phyloP scores from a whole-genome alignment of 2,113 vertebrate species.

The Castor canadensis region DNA sequence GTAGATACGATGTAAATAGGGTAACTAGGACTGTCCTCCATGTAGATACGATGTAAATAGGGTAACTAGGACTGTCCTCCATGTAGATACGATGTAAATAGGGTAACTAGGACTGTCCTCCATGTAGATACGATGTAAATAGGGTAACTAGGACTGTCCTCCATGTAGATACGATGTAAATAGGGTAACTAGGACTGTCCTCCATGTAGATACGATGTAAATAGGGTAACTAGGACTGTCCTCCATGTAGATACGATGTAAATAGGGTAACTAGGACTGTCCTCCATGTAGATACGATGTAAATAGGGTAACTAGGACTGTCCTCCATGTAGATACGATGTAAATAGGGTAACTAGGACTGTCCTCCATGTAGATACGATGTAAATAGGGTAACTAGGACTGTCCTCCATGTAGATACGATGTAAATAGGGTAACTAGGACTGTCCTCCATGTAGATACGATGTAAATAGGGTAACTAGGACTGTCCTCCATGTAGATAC shows the following conservation, averaged over 20 bases:
- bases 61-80: rapidly evolving
- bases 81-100: background rate
- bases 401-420: background rate
- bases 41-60: background rate
- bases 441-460: background rate
- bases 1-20: background rate
- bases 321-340: background rate
- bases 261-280: too few species aligned
- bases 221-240: too few species aligned
- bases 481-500: background rate
- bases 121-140: background rate
- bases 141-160: background rate
- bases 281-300: background rate
- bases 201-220: background rate
- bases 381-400: too few species aligned
- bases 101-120: background rate
- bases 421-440: too few species aligned
- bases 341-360: too few species aligned
- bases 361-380: background rate
- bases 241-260: background rate
- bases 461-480: too few species aligned
- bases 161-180: background rate
- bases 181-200: background rate
- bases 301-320: too few species aligned
- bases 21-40: background rate